phyloP scores from a whole-genome alignment of 2,797 vertebrate genomes.

The Amblyraja radiata region DNA sequence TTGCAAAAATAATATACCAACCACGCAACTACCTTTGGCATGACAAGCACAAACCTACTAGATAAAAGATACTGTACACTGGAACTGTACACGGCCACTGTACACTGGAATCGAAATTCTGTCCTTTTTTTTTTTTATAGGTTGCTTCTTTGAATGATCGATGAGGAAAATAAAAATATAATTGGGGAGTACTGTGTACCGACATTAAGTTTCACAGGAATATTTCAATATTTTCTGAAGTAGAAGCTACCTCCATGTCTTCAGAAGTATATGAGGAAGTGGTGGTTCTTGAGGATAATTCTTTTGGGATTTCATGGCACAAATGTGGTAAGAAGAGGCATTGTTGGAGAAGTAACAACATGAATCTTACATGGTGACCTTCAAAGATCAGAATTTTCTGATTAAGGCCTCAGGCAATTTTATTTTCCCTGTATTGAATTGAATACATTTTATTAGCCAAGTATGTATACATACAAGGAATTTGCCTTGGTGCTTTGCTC shows the following conservation, averaged over 20 bases:
- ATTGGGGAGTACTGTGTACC: not conserved
- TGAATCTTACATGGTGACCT: not conserved
- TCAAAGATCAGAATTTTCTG: not conserved
- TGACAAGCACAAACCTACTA: not conserved
- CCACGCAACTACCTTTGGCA: not conserved
- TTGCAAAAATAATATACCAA: not conserved
- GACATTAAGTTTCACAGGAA: not conserved
- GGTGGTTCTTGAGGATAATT: not conserved
- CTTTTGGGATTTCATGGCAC: not conserved
- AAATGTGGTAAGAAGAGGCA: not conserved
- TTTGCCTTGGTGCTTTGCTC: no score
- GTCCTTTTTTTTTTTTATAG: not conserved
- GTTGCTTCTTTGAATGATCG: not conserved
- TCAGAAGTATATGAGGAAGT: not conserved
- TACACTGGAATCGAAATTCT: not conserved
- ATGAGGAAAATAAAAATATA: not conserved
- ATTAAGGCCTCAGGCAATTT: no score
- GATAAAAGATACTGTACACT: no score
- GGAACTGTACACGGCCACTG: not conserved
- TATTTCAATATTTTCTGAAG: not conserved
- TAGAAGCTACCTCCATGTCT: not conserved
- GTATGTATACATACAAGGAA: no score
- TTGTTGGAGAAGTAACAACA: not conserved
- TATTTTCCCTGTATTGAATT: no score
- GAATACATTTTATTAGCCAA: no score